A percentile compares a stretch with the other conserved stretches of the same genome.
phyloP scores from a whole-genome alignment of 1,140 invertebrate genomes.

The Ostrea denselamellosa region DNA sequence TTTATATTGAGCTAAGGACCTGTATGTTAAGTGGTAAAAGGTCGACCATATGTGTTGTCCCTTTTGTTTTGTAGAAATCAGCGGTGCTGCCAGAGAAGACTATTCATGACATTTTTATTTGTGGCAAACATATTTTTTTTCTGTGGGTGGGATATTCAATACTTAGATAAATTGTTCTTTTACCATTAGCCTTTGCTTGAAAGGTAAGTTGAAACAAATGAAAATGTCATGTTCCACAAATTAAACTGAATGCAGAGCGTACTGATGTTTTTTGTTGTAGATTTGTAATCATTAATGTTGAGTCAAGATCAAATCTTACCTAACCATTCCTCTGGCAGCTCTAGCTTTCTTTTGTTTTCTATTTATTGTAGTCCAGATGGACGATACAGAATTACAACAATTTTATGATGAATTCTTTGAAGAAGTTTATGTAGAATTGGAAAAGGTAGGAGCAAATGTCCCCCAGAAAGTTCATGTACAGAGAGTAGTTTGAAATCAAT shows the following conservation, averaged over 20 bases:
- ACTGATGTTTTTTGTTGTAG: conserved; percentile 30
- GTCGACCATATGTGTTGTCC: conserved; percentile 8
- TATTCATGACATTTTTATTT: conserved; percentile 31
- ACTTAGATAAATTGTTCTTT: neutral
- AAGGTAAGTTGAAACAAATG: conserved; percentile 37
- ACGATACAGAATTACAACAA: conserved; percentile 90
- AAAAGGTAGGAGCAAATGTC: conserved; percentile 81
- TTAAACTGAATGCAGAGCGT: neutral
- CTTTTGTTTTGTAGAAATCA: conserved; percentile 33
- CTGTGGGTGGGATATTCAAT: neutral
- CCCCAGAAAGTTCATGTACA: neutral
- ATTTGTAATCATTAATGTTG: neutral
- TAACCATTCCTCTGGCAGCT: conserved; percentile 23
- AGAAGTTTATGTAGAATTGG: conserved; percentile 98
- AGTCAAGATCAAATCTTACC: neutral
- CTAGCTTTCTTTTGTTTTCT: conserved; percentile 49
- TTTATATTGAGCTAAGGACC: neutral
- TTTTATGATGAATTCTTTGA: conserved; percentile 99
- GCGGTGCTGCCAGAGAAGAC: conserved; percentile 32
- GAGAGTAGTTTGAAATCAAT: neutral
- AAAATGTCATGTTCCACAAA: conserved; percentile 31
- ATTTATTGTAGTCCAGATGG: conserved; percentile 73
- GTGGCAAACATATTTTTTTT: conserved; percentile 18
- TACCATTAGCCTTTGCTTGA: conserved; percentile 2
- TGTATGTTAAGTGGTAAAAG: neutral